Evolutionary conservation across 2,888 invertebrate genomes (phyloP).

Genomic region (Seira ritae): DNA sequence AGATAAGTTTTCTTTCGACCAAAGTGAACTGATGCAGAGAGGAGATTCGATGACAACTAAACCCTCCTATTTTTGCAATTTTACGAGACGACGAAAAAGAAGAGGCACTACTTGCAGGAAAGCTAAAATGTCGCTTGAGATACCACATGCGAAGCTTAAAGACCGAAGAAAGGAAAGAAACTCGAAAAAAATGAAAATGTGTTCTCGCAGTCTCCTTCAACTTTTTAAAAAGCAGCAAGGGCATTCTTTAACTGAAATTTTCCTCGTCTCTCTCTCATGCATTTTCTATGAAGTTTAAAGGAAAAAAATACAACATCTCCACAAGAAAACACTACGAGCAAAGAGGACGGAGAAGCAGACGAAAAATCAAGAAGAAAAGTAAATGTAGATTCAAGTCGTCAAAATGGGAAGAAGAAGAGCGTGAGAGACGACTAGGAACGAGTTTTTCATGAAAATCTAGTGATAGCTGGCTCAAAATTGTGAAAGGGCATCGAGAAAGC

Average conservation of each 20-base stretch:
- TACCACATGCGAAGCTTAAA: no score
- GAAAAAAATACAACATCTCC: neutral
- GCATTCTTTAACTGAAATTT: slow-evolving; percentile 3
- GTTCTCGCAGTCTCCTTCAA: neutral
- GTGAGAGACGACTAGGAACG: slow-evolving; percentile 37
- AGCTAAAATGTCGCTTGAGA: neutral
- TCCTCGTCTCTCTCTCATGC: neutral
- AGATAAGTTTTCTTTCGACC: neutral
- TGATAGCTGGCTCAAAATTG: neutral
- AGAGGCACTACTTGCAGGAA: no score
- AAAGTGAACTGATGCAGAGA: neutral
- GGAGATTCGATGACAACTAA: neutral
- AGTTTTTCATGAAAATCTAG: slow-evolving; percentile 31
- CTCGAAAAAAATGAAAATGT: neutral
- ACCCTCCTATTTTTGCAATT: neutral
- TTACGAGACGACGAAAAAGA: neutral
- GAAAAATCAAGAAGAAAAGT: slow-evolving; percentile 21
- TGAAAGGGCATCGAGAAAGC: slow-evolving; percentile 14
- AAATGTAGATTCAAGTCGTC: slow-evolving; percentile 46
- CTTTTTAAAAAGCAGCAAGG: neutral
- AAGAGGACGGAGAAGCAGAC: neutral
- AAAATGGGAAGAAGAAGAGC: slow-evolving; percentile 25
- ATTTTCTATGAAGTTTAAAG: slow-evolving; percentile 14
- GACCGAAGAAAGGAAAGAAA: neutral
- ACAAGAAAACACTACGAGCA: neutral